Evolutionary conservation across 2,113 vertebrate genomes (phyloP).

Genomic region (Corvus hawaiiensis): DNA sequence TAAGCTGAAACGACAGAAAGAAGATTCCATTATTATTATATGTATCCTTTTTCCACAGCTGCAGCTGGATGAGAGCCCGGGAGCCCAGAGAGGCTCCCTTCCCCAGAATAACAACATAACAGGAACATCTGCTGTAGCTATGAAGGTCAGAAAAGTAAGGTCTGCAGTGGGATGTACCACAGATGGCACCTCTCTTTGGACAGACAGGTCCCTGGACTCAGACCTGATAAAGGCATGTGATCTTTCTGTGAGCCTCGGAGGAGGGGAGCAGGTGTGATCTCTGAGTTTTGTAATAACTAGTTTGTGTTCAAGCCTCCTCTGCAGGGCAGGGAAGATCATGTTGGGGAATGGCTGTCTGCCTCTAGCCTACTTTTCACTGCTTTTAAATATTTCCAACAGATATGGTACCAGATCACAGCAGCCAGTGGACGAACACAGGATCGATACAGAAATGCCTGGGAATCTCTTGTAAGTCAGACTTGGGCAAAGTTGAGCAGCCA

Average conservation of each 20-base stretch:
- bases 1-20: conserved; percentile 37
- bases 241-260: neutral
- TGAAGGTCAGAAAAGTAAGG: conserved; percentile 23
- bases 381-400: neutral
- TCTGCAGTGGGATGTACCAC: neutral
- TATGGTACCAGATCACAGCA: neutral
- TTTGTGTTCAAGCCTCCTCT: neutral
- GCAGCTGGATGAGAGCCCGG: conserved; percentile 32
- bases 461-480: neutral
- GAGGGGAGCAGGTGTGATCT: neutral
- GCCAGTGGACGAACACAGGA: neutral
- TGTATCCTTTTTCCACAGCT: conserved; percentile 51
- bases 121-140: conserved; percentile 53
- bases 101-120: conserved; percentile 21
- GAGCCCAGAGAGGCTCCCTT: conserved; percentile 18
- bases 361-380: neutral
- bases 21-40: conserved; percentile 61
- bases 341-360: neutral
- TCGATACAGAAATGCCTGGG: neutral
- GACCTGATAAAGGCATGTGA: neutral
- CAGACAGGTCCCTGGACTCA: neutral
- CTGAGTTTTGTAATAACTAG: neutral
- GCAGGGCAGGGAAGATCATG: fast-evolving
- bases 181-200: conserved; percentile 2
- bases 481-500: neutral